Conservation (phyloP, 2,113 vertebrate genomes). For the Heliornis fulica region DNA sequence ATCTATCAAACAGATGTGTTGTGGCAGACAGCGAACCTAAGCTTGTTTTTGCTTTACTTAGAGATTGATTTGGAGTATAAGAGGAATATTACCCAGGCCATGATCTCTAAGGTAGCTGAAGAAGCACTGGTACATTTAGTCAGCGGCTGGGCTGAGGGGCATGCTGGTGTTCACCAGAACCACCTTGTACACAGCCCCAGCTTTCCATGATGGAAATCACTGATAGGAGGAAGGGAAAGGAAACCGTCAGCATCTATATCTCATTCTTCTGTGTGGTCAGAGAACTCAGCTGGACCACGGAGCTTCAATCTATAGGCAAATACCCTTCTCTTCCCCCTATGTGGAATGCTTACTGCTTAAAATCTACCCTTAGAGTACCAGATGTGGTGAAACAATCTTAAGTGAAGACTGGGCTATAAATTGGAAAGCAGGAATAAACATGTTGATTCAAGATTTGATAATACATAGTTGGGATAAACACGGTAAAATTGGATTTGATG, state of each 20-base stretch:
- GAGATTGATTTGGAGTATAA: background rate
- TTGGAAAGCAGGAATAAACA: background rate
- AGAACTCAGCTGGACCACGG: background rate
- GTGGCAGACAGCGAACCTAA: background rate
- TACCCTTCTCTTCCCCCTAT: background rate
- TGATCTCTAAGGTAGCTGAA: fast-evolving
- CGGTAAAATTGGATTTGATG: background rate
- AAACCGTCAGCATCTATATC: background rate
- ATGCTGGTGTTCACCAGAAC: background rate
- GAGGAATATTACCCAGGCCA: background rate
- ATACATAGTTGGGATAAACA: background rate
- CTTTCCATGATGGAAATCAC: background rate
- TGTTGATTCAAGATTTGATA: background rate
- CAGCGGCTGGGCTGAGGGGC: background rate
- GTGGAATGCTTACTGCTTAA: background rate
- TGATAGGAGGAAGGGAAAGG: background rate
- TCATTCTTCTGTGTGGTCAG: background rate
- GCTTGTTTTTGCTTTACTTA: background rate
- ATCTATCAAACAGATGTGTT: background rate
- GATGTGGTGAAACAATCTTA: background rate
- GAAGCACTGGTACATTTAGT: background rate
- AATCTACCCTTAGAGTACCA: background rate
- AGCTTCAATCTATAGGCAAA: background rate
- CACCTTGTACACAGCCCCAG: background rate
- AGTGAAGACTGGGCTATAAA: background rate